These are phyloP conservation scores for Petrocephalus zakoni DNA, from an alignment of 2,113 vertebrate genomes.

Conservation along the genomic window DNA sequence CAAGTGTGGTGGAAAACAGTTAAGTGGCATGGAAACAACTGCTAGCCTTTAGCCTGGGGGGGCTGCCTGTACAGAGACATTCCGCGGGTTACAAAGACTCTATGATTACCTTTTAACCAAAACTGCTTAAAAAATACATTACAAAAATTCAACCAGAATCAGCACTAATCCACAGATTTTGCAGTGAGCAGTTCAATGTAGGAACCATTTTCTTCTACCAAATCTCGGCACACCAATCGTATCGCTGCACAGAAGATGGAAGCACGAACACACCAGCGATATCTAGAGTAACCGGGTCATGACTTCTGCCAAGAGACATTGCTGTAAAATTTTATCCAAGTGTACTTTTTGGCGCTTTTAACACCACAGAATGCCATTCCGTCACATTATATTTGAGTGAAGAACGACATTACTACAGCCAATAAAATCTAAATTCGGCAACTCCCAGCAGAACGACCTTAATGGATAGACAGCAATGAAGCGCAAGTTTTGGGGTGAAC, in stretches of 20 bases:
- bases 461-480: too few species aligned
- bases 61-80: background rate
- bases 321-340: background rate
- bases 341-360: background rate
- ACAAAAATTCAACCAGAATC: background rate
- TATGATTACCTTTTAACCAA: background rate
- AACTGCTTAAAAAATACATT: background rate
- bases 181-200: background rate
- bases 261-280: background rate
- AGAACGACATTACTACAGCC: background rate
- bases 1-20: background rate
- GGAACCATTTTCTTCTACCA: background rate
- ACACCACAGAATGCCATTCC: background rate
- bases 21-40: conserved; percentile 1
- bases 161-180: background rate
- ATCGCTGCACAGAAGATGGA: background rate
- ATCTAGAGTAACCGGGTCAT: background rate
- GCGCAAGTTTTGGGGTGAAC: background rate
- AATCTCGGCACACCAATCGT: background rate
- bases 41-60: background rate
- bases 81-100: background rate
- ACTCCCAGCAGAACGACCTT: background rate
- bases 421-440: background rate
- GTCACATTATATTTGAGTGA: background rate
- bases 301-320: background rate